phyloP scores from a whole-genome alignment of 2,113 vertebrate species.

The Gracilinanus agilis region DNA sequence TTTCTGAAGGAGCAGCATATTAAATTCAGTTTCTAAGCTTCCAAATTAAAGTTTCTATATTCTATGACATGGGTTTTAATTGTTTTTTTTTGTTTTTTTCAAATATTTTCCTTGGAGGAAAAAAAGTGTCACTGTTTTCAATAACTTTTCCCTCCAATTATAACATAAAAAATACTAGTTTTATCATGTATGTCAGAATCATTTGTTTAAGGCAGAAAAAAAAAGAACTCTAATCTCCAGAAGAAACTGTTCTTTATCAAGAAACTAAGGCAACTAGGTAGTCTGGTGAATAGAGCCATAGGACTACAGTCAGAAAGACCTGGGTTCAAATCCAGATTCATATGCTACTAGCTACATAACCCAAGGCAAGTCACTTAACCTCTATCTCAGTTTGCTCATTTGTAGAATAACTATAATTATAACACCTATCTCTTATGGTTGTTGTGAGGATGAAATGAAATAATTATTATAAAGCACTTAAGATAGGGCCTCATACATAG shows the following conservation, averaged over 20 bases:
- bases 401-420: no score
- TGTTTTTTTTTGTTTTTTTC: neutral
- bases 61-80: neutral
- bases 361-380: neutral
- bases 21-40: neutral
- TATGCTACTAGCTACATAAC: neutral
- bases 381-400: no score
- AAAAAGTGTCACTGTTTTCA: neutral
- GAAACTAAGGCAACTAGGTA: neutral
- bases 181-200: neutral
- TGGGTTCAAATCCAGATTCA: neutral
- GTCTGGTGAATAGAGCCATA: neutral
- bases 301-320: neutral
- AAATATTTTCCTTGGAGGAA: neutral
- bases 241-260: neutral
- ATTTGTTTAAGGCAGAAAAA: neutral
- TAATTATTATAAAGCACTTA: neutral
- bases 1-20: neutral
- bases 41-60: neutral
- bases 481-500: neutral
- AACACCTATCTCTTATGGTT: no score
- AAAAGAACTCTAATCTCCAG: neutral
- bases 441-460: no score
- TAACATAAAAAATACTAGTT: neutral
- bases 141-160: neutral